Evolutionary conservation across 2,797 vertebrate genomes (phyloP), one percentile per base, ranked within the genome.

Genomic region (Heliangelus exortis): DNA sequence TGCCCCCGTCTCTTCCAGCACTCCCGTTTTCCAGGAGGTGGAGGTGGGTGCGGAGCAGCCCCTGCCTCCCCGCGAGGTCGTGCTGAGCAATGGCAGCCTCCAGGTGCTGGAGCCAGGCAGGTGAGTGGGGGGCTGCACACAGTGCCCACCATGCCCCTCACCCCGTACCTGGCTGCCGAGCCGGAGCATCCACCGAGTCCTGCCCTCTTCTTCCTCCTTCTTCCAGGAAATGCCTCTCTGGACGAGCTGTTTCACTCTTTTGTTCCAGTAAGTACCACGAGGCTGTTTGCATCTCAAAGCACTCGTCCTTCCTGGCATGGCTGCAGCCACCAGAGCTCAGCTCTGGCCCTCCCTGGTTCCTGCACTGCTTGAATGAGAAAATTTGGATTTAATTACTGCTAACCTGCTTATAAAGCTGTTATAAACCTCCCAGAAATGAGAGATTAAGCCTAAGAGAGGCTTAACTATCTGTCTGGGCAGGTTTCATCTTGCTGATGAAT

Each of bases 261-360:
- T 99, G 99, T 72, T 98, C 98, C 95, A 97, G 99, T 99, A 95
- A 98, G 98, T 98, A 50, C 21, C 15, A 0, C 0, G 48, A 2
- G 0, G 28, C 20, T 5, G 21, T 14, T 33, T 3, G 43, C 19
- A 6, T 33, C 33, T 16, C 12, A 20, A 0, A 2, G 69, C 1
- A 2, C 39, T 29, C 28, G 85, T 50, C 0, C 0, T 6, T 47
- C 48, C 86, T 15, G 41, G 87, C 58, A 63, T 0, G 0, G 45
- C 41, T 58, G 75, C 2, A 0, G 12, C 55, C 7, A 23, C 1
- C 5, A 25, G 69, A 61, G 7, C 2, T 21, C 2, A 2, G 63
- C 79, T 58, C 28, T 29, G 15, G 21, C 23, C 85, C 50, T 67
- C 34, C 50, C 33, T 1, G 0, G 7, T 8, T 31, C 34, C 58